Conservation (phyloP, 2,113 vertebrate genomes). For the Sphyrna mokarran region DNA sequence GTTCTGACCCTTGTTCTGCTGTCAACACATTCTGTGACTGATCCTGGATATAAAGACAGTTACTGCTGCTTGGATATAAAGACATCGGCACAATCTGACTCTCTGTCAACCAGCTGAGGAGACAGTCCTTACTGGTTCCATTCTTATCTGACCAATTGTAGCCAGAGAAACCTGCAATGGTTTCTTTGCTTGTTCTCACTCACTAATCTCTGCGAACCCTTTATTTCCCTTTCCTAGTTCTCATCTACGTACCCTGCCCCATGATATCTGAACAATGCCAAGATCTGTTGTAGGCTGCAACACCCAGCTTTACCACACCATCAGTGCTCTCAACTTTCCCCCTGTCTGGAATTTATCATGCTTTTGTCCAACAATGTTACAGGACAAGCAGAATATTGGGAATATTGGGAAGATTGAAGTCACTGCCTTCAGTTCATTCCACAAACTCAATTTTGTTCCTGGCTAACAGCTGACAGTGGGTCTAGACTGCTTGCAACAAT, state of each 20-base stretch:
- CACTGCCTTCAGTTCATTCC: background rate
- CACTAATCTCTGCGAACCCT: no score
- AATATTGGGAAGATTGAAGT: background rate
- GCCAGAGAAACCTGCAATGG: no score
- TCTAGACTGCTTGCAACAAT: background rate
- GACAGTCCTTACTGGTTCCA: no score
- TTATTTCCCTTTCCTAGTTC: no score
- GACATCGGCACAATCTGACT: no score
- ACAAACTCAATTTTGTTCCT: background rate
- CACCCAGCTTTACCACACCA: background rate
- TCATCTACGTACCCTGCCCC: no score
- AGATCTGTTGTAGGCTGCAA: background rate
- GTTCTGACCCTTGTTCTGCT: no score
- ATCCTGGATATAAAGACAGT: background rate
- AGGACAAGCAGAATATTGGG: background rate
- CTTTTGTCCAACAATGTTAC: background rate
- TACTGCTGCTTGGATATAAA: background rate
- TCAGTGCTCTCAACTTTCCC: background rate
- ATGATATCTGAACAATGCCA: no score
- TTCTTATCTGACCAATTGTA: no score
- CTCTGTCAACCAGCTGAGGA: no score
- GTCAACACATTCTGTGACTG: no score
- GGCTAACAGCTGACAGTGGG: background rate
- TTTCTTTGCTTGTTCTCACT: no score
- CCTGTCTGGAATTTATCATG: background rate